Evolutionary conservation across 2,113 vertebrate genomes (phyloP).

Genomic region (Hucho hucho): DNA sequence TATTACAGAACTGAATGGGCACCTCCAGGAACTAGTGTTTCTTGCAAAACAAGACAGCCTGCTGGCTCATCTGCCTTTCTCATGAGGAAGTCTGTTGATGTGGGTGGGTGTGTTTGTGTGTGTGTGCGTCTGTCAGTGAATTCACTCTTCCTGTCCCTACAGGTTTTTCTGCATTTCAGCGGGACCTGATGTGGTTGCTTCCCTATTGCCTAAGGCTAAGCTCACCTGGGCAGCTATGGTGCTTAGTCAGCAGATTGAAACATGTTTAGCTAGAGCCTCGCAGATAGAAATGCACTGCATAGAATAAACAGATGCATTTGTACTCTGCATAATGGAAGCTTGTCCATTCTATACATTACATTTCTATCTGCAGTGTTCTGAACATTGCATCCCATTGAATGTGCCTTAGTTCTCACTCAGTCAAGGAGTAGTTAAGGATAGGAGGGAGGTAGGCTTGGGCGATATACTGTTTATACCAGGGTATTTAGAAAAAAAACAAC

Average conservation of each 20-base stretch:
- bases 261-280: constrained; percentile 10
- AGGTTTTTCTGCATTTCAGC: constrained; percentile 66
- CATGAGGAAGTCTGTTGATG: constrained; percentile 23
- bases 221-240: constrained; percentile 42
- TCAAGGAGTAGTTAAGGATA: too few species aligned
- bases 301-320: background rate
- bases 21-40: constrained; percentile 20
- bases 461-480: too few species aligned
- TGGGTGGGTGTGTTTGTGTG: constrained; percentile 22
- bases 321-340: background rate
- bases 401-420: too few species aligned
- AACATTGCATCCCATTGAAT: background rate
- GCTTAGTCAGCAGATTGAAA: constrained; percentile 16
- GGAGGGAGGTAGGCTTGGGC: too few species aligned
- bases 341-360: background rate
- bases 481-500: too few species aligned
- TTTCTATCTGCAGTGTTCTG: background rate
- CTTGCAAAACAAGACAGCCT: constrained; percentile 2
- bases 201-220: constrained; percentile 54
- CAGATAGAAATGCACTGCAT: background rate
- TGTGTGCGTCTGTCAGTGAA: constrained; percentile 15
- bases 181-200: constrained; percentile 16
- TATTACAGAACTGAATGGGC: constrained; percentile 3
- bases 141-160: constrained; percentile 42
- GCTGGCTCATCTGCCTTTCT: constrained; percentile 22